Percentiles rank a stretch among this genome's conserved stretches.
phyloP scores from a whole-genome alignment of 1,140 invertebrate genomes.

The Aculops lycopersici region DNA sequence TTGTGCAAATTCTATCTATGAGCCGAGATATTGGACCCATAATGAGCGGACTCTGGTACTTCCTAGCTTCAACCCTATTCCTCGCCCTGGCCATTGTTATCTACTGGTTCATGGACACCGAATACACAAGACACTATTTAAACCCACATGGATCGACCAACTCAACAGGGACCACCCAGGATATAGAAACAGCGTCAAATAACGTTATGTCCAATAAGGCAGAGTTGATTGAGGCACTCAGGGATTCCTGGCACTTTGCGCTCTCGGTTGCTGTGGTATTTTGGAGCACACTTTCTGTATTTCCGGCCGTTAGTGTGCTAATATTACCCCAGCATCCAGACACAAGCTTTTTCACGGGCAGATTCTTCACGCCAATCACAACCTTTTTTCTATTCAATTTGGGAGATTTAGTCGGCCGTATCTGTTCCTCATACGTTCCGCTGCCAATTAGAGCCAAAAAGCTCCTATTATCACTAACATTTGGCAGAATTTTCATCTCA shows the following conservation, averaged over 20 bases:
- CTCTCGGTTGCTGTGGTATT: conserved; percentile 40
- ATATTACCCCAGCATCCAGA: conserved; percentile 5
- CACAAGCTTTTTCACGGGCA: conserved; percentile 6
- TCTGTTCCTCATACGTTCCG: neutral
- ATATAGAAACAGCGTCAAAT: neutral
- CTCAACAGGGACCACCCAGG: no score
- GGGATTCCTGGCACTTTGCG: conserved; percentile 27
- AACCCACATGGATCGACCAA: no score
- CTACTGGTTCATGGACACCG: neutral
- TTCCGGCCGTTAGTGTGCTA: conserved; percentile 51
- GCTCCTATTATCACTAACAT: conserved; percentile 26
- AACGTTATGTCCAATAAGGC: neutral
- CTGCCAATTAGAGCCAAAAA: conserved; percentile 9
- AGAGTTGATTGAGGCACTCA: neutral
- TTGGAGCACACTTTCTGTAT: conserved; percentile 40
- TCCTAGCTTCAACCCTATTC: neutral
- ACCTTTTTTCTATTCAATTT: conserved; percentile 8
- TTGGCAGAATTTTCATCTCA: conserved; percentile 33
- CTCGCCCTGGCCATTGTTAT: neutral
- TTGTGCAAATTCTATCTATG: conserved; percentile 30
- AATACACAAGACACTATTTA: neutral
- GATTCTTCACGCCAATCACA: conserved; percentile 6
- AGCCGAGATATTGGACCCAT: conserved; percentile 21
- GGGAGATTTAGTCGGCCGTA: conserved; percentile 4
- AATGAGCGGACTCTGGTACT: conserved; percentile 5